Evolutionary conservation across 2,888 invertebrate species (phyloP).

Genomic region (Fabriciana adippe): DNA sequence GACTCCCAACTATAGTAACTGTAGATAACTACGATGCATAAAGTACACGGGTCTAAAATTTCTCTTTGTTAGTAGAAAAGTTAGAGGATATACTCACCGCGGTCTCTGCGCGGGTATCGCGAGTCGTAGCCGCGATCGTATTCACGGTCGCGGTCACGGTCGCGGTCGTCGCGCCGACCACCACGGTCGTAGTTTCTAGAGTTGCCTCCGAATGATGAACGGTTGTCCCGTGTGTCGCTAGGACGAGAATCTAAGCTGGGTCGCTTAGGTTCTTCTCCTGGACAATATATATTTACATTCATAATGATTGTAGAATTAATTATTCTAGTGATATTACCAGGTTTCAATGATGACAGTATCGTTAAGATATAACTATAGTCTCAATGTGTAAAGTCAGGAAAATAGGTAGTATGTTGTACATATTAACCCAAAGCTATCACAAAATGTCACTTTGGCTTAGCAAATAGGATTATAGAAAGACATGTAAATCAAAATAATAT

Average conservation of each 20-base stretch:
- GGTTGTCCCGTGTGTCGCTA: constrained; percentile 69
- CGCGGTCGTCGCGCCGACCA: constrained; percentile 80
- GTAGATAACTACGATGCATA: no score
- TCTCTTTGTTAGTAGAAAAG: background rate
- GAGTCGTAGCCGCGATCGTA: constrained; percentile 82
- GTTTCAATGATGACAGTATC: no score
- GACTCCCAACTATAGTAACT: no score
- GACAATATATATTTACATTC: constrained; percentile 9
- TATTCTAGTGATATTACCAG: no score
- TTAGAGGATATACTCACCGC: constrained; percentile 56
- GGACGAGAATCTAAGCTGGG: constrained; percentile 75
- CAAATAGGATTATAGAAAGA: no score
- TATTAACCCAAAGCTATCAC: no score
- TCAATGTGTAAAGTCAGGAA: no score
- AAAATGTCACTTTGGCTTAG: no score
- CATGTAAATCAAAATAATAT: no score
- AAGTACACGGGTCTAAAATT: no score
- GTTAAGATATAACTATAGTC: no score
- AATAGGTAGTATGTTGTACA: no score
- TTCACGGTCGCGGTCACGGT: constrained; percentile 81
- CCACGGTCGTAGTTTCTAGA: constrained; percentile 77
- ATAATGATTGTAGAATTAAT: background rate
- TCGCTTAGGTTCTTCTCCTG: constrained; percentile 79
- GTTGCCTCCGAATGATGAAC: constrained; percentile 76
- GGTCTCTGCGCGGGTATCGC: constrained; percentile 79